Evolutionary conservation across 2,888 invertebrate genomes (phyloP).

Genomic region (Autographa pulchrina): DNA sequence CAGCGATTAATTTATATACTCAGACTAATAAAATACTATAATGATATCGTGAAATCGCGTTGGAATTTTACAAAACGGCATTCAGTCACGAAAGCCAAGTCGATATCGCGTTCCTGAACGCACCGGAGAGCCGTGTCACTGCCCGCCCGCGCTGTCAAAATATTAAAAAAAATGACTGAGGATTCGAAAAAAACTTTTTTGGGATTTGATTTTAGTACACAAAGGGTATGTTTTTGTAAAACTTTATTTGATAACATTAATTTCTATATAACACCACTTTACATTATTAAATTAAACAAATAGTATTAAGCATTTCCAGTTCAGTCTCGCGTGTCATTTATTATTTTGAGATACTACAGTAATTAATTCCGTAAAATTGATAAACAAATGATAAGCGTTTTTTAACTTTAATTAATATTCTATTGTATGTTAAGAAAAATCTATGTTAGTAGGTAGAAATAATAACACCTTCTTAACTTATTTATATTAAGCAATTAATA

Average conservation of each 20-base stretch:
- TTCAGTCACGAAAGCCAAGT: slow-evolving; percentile 73
- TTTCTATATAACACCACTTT: too few species aligned
- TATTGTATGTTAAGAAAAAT: not conserved
- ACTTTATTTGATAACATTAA: not conserved
- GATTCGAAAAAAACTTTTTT: slow-evolving; percentile 90
- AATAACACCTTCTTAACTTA: not conserved
- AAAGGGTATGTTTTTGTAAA: slow-evolving; percentile 91
- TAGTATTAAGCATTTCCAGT: not conserved
- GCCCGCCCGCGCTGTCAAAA: slow-evolving; percentile 76
- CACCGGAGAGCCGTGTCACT: slow-evolving; percentile 69
- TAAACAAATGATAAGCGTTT: slow-evolving; percentile 42
- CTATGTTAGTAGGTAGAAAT: not conserved
- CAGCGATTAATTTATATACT: slow-evolving; percentile 65
- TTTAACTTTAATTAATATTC: not conserved
- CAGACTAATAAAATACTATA: slow-evolving; percentile 65
- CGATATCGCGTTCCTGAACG: slow-evolving; percentile 68
- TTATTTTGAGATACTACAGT: slow-evolving; percentile 28
- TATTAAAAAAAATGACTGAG: slow-evolving; percentile 78
- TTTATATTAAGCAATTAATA: not conserved
- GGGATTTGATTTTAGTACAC: slow-evolving; percentile 96
- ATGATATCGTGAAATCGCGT: slow-evolving; percentile 74
- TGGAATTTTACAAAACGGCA: slow-evolving; percentile 69
- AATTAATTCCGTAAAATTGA: slow-evolving; percentile 43
- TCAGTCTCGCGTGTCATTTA: slow-evolving; percentile 4
- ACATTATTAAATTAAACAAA: too few species aligned